Percentiles rank a stretch among this genome's conserved stretches.
Conservation (phyloP, 1,140 invertebrate species). For the Magallana angulata region DNA sequence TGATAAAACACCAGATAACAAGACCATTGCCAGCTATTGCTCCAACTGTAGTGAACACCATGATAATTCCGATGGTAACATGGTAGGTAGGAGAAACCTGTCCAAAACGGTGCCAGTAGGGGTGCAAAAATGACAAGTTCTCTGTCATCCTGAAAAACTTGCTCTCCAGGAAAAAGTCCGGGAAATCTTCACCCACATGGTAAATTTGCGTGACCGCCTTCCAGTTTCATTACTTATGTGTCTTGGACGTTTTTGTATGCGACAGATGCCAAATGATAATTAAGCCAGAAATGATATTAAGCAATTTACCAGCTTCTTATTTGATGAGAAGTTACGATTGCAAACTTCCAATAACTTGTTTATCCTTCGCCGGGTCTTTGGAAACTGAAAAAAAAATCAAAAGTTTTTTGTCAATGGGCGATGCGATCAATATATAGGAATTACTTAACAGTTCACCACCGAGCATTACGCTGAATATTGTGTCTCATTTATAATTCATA, state of each 20-base stretch:
- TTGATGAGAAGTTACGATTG: constrained; percentile 20
- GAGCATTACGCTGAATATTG: too few species aligned
- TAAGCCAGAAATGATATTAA: background rate
- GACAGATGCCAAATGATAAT: background rate
- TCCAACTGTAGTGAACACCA: constrained; percentile 14
- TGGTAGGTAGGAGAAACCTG: constrained; percentile 7
- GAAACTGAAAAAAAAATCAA: too few species aligned
- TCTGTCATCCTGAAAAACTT: background rate
- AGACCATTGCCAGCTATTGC: background rate
- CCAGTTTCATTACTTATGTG: background rate
- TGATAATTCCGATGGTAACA: background rate
- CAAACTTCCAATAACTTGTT: background rate
- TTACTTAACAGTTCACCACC: too few species aligned
- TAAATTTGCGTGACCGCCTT: background rate
- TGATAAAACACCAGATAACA: constrained; percentile 30
- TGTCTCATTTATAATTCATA: too few species aligned
- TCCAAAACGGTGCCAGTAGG: constrained; percentile 30
- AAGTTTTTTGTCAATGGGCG: too few species aligned
- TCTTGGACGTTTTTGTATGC: background rate
- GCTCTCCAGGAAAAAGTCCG: background rate
- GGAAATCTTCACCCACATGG: background rate
- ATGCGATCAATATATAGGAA: too few species aligned
- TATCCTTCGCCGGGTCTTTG: too few species aligned
- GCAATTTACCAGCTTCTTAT: background rate
- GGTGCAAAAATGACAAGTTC: constrained; percentile 26